These are phyloP conservation scores for Propsilocerus akamusi DNA, from an alignment of 1,140 invertebrate genomes.

Conservation along the genomic window DNA sequence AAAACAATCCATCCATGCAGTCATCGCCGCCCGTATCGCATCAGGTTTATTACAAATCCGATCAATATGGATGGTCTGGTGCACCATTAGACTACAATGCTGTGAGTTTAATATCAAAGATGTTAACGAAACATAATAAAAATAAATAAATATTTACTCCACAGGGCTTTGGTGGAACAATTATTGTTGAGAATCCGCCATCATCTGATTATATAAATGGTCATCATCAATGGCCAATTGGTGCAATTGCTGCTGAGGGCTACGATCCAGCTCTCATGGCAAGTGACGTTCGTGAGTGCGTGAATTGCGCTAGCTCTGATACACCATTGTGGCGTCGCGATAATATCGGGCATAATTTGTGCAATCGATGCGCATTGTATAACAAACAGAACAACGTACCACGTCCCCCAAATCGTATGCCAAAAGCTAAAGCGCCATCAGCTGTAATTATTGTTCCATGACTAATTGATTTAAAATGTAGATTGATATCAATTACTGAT, in stretches of 20 bases:
- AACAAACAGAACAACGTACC: neutral
- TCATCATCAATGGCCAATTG: slow-evolving; percentile 14
- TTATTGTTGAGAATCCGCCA: slow-evolving; percentile 1
- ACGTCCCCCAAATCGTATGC: slow-evolving; percentile 18
- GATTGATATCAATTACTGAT: neutral
- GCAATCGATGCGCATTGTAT: slow-evolving; percentile 57
- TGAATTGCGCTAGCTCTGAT: slow-evolving; percentile 69
- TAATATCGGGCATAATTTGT: slow-evolving; percentile 70
- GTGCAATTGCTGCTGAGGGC: slow-evolving; percentile 17
- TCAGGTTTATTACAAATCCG: slow-evolving; percentile 1
- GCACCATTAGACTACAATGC: slow-evolving; percentile 5
- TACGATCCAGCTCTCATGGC: neutral
- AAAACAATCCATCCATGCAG: neutral
- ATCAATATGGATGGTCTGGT: slow-evolving; percentile 1
- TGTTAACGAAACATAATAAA: neutral
- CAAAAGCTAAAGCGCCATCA: slow-evolving; percentile 4
- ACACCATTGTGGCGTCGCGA: slow-evolving; percentile 79
- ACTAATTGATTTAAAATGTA: slow-evolving; percentile 4
- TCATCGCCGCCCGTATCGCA: neutral
- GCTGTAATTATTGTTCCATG: neutral
- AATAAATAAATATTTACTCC: neutral
- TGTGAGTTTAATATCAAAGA: neutral
- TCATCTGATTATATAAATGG: slow-evolving; percentile 3
- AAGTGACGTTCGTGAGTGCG: slow-evolving; percentile 60
- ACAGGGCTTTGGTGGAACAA: slow-evolving; percentile 5